Evolutionary conservation across 2,113 vertebrate genomes (phyloP), one percentile per base, ranked within the genome.

Genomic region (Henicopernis longicauda): DNA sequence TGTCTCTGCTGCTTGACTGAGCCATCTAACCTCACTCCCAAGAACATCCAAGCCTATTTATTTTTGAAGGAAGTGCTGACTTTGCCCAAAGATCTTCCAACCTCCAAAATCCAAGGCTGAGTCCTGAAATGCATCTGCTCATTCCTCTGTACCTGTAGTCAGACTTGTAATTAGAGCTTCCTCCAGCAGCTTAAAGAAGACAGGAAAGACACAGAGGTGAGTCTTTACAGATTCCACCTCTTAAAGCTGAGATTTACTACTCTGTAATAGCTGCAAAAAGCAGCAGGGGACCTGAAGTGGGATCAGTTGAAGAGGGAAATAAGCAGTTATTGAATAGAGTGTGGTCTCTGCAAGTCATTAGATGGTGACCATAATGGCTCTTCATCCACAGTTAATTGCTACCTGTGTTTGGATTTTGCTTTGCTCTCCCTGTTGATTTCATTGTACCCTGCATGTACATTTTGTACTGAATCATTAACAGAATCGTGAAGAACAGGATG

Each of bases 351-450:
- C 82, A 92, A 73, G 83, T 95, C 92, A 78, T 91, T 93, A 96
- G 87, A 38, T 31, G 29, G 86, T 90, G 86, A 57, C 32, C 49
- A 78, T 95, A 97, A 97, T 95, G 89, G 81, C 81, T 97, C 96
- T 97, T 97, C 86, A 93, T 79, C 89, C 94, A 88, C 66, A 61
- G 58, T 82, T 96, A 97, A 97, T 97, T 97, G 95, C 71, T 95
- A 97, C 80, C 83, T 97, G 93, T 85, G 55, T 47, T 84, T 66
- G 57, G 40, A 76, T 86, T 80, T 66, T 72, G 11, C 73, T 95
- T 90, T 47, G 38, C 14, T 40, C 85, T 95, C 40, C 18, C 16
- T 94, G 66, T 31, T 92, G 20, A 89, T 79, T 89, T 82, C 70
- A 52, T 32, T 67, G 87, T 59, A 36, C 25, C 29, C 25, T 47